Base-by-base conservation (phyloP, 2,113 vertebrate species). In the Epinephelus cyanopodus region DNA sequence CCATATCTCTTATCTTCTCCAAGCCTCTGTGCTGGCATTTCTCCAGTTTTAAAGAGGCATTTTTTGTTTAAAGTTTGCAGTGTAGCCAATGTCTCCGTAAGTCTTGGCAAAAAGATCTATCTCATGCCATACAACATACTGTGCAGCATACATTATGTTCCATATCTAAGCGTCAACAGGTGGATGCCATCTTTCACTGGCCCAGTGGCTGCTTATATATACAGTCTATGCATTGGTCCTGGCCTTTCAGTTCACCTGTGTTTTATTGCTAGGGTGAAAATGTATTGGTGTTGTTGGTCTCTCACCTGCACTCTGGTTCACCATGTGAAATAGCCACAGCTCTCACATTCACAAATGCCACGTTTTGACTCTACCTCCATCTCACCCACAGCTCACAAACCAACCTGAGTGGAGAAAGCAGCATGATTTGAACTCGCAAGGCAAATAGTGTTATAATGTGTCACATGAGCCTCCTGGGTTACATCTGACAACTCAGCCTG, bases 341-440 rank as follows among this genome's bases (percentile, higher is more conserved):
- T 68, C 65, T 13, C 65, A 68, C 25, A 68, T 68, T 27, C 66
- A 37, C 48, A 53, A 12, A 68, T 53, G 66, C 53, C 48, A 37
- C 29, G 6, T 45, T 45, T 45, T 45, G 42, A 12, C 8, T 9
- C 42, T 45, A 45, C 11, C 42, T 9, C 9, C 11, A 45, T 8
- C 11, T 45, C 8, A 45, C 11, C 11, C 11, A 45, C 58, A 18
- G 15, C 11, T 33, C 58, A 61, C 13, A 18, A 61, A 61, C 25
- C 6, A 33, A 18, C 57, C 14, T 27, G 33, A n/a, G 61, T 63
- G 33, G 18, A 63, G 33, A 63, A 21, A 63, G 61, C 29, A 5
- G 60, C 27, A 63, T 39, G 33, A 39, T 63, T 63, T 62, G 18
- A 63, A 39, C 19, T 63, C 33, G 60, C 29, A 62, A 62, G 29